Percentiles rank a stretch among this genome's conserved stretches.
These are phyloP conservation scores for Rhingia campestris DNA, from an alignment of 2,888 invertebrate genomes.

Conservation along the genomic window DNA sequence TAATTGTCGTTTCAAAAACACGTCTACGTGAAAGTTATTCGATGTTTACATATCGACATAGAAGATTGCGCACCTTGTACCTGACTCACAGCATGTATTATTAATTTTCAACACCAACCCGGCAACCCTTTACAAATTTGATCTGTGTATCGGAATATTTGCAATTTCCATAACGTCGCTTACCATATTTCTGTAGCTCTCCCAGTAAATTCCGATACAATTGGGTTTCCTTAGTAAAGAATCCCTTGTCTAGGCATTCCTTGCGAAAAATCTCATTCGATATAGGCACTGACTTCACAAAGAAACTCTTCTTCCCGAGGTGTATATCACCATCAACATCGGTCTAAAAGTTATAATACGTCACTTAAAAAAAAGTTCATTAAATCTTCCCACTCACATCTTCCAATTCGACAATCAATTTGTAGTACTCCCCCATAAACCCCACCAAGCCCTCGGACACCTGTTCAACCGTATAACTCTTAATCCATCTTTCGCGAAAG, in stretches of 20 bases:
- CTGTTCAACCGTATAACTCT: conserved; percentile 71
- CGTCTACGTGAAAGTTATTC: too few relatives aligned
- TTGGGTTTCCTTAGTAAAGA: conserved; percentile 78
- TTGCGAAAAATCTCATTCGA: conserved; percentile 76
- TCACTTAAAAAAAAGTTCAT: not conserved
- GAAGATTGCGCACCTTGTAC: too few relatives aligned
- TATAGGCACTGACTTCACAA: conserved; percentile 79
- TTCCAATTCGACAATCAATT: conserved; percentile 72
- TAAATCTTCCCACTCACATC: conserved; percentile 17
- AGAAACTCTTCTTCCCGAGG: conserved; percentile 75
- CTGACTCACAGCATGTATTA: too few relatives aligned
- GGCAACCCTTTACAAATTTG: too few relatives aligned
- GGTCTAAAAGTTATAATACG: not conserved
- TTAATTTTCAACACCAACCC: too few relatives aligned
- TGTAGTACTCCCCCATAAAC: conserved; percentile 81
- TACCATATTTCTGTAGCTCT: conserved; percentile 78
- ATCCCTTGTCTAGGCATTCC: conserved; percentile 78
- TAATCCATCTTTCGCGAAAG: conserved; percentile 63
- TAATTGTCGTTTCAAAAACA: too few relatives aligned
- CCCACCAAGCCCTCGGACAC: conserved; percentile 78
- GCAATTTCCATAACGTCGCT: conserved; percentile 10
- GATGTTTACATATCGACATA: too few relatives aligned
- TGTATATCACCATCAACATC: not conserved
- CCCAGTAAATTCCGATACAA: conserved; percentile 78
- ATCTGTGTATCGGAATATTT: too few relatives aligned